Percentiles rank a stretch among this genome's conserved stretches.
Evolutionary conservation across 2,113 vertebrate genomes (phyloP).

Genomic region (Otus sunia): DNA sequence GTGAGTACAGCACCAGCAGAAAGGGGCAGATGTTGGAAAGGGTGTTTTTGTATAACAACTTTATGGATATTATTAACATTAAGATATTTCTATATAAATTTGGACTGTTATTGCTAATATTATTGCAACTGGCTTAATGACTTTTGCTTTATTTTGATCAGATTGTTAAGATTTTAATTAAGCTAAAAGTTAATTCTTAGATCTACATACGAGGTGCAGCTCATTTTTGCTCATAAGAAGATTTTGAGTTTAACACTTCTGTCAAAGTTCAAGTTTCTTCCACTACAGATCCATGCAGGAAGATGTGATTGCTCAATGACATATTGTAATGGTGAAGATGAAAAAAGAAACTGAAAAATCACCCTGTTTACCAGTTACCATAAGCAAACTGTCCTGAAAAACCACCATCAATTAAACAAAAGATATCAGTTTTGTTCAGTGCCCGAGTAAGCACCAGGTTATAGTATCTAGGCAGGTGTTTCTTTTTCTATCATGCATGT

Average conservation of each 20-base stretch:
- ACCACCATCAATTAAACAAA: background rate
- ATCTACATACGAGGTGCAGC: background rate
- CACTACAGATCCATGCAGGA: background rate
- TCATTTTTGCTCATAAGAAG: background rate
- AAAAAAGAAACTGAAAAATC: background rate
- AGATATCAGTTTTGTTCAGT: background rate
- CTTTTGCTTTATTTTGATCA: background rate
- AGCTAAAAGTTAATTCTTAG: background rate
- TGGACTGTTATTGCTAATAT: background rate
- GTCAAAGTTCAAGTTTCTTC: background rate
- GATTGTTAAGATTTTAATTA: background rate
- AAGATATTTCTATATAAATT: background rate
- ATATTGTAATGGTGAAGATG: background rate
- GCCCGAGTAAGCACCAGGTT: background rate
- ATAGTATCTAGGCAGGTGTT: background rate
- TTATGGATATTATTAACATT: background rate
- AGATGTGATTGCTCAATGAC: background rate
- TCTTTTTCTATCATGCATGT: background rate
- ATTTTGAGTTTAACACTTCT: background rate
- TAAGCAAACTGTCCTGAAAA: background rate
- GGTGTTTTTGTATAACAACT: background rate
- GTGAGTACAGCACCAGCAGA: background rate
- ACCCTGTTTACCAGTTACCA: background rate
- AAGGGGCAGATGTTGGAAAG: background rate
- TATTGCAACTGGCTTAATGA: background rate